Base-by-base conservation (phyloP, 30 jellyfish, hydroid and myxozoan species). In the Hydractinia echinata region DNA sequence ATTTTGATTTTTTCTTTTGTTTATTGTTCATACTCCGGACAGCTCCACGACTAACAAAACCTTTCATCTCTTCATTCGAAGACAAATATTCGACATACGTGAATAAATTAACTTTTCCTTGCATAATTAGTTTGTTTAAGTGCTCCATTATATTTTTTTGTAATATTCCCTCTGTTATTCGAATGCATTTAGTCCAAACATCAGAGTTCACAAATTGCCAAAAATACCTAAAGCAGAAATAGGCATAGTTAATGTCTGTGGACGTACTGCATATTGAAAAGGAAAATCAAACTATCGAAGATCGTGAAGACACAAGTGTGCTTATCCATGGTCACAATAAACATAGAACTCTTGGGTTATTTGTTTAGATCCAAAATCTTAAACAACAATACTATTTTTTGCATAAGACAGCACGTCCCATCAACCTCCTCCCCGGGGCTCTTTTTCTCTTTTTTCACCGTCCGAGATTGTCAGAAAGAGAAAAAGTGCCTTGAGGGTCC, bases 131-230 rank as follows among this genome's bases (percentile, higher is more conserved):
- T 8, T 71, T 54, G n/a, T 48, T n/a, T 14, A 71, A 71, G 1
- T 7, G 0, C n/a, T 71, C 81, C 18, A 19, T 15, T 7, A 71
- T 8, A 50, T 54, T 71, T 7, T 30, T 48, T 4, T n/a, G 69
- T 71, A 71, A 50, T 4, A 7, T 71, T 11, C 81, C 81, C n/a
- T 71, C 60, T 71, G 81, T 71, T 20, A 71, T 50, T 20, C 81
- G 55, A 30, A 71, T 19, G n/a, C 44, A 20, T 8, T 52, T 52
- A 4, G 15, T 30, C 81, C 81, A 71, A n/a, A n/a, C 55, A 9
- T 71, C 81, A 50, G 81, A n/a, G 60, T 10, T n/a, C 18, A 71
- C 60, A 50, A 71, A 20, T 50, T 52, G 60, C 81, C 81, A 71
- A 8, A 71, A 71, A 19, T 4, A 71, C n/a, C 81, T 71, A 71